Base-by-base conservation (phyloP, 2,888 invertebrate genomes). In the Helicoverpa assulta region DNA sequence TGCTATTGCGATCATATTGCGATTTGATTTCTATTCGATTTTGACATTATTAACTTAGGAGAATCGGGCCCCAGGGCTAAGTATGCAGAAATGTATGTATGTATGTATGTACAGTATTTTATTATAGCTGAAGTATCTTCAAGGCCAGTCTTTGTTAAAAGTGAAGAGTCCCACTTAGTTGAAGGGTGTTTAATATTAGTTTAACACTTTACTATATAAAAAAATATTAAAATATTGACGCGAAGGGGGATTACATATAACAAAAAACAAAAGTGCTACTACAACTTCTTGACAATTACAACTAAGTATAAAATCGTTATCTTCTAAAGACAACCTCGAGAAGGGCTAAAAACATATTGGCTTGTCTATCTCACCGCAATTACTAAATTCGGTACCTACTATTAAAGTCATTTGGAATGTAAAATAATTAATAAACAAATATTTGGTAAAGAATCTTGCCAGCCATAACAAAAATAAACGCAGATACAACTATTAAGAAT, bases 391-490 rank as follows among this genome's bases (percentile, higher is more conserved):
- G n/a, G n/a, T n/a, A 47, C 47, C 16, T 47, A 47, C 26, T 47
- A 47, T 47, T 47, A 6, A 16, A 47, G 47, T 47, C 5, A n/a
- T 47, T 47, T 47, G 16, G 16, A 47, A 6, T n/a, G 6, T n/a
- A 4, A 10, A 40, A 43, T 43, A 33, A n/a, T n/a, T n/a, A 8
- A 33, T 59, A 76, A 56, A 60, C 51, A 73, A 71, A 57, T 47
- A 61, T 10, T 14, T 18, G 29, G 40, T 76, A 47, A 76, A 69
- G 37, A 70, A 71, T 40, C 43, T 77, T 37, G 29, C 18, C 37
- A 64, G 43, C 47, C 18, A 33, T 10, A 59, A 64, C 54, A 10
- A 52, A 73, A 64, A 73, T 78, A 78, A 21, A 47, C 21, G 40
- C 0, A 51, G 21, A 26, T 10, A 33, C 8, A 33, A 10, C 60